A percentile compares a stretch with the other conserved stretches of the same genome.
phyloP scores from a whole-genome alignment of 2,797 vertebrate species.

The Hapalemur alaotrensis region DNA sequence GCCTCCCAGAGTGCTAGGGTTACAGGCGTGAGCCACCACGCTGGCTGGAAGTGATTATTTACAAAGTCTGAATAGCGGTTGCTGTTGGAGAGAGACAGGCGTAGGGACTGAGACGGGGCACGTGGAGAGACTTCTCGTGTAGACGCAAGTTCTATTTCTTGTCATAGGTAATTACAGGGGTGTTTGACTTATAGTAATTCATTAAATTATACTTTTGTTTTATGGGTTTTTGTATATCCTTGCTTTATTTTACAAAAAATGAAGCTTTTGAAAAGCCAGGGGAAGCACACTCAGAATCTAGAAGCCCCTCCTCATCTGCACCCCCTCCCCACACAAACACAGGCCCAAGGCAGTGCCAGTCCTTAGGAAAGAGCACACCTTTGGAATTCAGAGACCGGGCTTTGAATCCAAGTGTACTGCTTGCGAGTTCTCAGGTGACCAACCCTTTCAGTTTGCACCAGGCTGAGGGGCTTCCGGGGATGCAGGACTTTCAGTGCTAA shows the following conservation, averaged over 20 bases:
- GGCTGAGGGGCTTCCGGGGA: not conserved
- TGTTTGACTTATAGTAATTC: not conserved
- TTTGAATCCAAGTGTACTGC: not conserved
- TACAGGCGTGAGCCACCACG: too few species aligned
- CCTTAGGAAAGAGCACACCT: not conserved
- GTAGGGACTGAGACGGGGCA: not conserved
- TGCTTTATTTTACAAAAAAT: not conserved
- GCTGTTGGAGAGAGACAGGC: not conserved
- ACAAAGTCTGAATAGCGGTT: not conserved
- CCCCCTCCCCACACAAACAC: not conserved
- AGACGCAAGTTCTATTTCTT: not conserved
- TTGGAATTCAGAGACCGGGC: not conserved
- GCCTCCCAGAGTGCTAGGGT: too few species aligned
- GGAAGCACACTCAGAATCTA: not conserved
- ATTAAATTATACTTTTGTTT: not conserved
- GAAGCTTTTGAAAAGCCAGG: not conserved
- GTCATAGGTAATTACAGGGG: not conserved
- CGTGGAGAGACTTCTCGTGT: not conserved
- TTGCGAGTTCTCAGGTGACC: not conserved
- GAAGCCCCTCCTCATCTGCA: not conserved
- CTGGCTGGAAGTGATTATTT: not conserved
- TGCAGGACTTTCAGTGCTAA: not conserved
- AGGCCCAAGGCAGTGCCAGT: not conserved
- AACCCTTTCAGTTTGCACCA: not conserved
- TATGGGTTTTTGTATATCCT: not conserved